Conservation (phyloP, 2,113 vertebrate species). For the Dipodomys merriami region DNA sequence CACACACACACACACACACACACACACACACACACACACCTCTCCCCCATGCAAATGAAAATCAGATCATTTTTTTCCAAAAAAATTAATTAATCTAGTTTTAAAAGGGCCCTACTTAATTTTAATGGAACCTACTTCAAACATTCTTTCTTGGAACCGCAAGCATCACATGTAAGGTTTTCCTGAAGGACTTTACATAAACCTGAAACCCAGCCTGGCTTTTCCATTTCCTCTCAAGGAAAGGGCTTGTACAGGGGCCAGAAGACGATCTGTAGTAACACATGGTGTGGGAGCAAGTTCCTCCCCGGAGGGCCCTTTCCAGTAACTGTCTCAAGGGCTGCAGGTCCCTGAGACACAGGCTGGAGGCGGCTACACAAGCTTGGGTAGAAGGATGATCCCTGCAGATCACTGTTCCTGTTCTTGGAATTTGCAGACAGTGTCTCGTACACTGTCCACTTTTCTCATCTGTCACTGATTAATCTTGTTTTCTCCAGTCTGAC, state of each 20-base stretch:
- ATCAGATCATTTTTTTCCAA: background rate
- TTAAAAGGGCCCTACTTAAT: background rate
- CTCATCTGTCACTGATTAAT: constrained; percentile 25
- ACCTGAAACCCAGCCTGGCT: constrained; percentile 20
- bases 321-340: background rate
- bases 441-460: background rate
- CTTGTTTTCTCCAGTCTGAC: background rate
- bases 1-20: no score
- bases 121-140: constrained; percentile 43
- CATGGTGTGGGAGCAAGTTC: constrained; percentile 14
- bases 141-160: constrained; percentile 40
- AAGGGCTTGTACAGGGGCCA: constrained; percentile 60
- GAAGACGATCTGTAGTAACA: background rate
- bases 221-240: constrained; percentile 65
- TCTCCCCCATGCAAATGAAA: constrained; percentile 24
- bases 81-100: background rate
- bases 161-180: constrained; percentile 6
- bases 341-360: background rate
- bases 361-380: no score
- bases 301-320: background rate
- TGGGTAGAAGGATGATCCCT: background rate
- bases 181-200: constrained; percentile 15
- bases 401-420: background rate
- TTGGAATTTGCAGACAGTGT: background rate
- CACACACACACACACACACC: background rate